phyloP scores from a whole-genome alignment of 1,140 invertebrate species.

The Vollenhovia emeryi region DNA sequence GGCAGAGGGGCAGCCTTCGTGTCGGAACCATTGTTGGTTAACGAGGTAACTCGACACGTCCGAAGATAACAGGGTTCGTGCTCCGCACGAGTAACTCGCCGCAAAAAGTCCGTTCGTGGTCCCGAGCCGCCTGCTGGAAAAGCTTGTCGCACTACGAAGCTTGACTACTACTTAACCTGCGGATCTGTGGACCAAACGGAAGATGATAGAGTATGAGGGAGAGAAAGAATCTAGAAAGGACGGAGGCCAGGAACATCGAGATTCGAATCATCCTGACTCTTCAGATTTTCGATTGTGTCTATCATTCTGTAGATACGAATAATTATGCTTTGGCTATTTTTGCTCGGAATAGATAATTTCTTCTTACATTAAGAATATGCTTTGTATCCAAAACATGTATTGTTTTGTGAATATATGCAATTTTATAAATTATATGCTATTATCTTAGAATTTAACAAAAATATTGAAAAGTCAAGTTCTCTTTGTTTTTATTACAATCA shows the following conservation, averaged over 20 bases:
- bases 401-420: not conserved
- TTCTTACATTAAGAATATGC: not conserved
- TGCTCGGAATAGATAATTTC: not conserved
- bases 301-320: not conserved
- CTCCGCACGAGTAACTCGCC: slow-evolving; percentile 71
- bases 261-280: slow-evolving; percentile 12
- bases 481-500: not conserved
- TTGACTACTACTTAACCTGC: slow-evolving; percentile 56
- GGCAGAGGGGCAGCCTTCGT: slow-evolving; percentile 44
- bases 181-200: not conserved
- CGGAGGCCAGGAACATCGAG: not conserved
- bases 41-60: slow-evolving; percentile 79
- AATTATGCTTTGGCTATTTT: not conserved
- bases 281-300: slow-evolving; percentile 2
- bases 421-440: not conserved
- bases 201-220: not conserved
- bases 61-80: slow-evolving; percentile 79
- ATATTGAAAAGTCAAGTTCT: not conserved
- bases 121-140: slow-evolving; percentile 44
- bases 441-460: not conserved
- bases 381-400: not conserved
- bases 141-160: slow-evolving; percentile 55
- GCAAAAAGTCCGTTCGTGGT: slow-evolving; percentile 69
- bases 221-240: not conserved
- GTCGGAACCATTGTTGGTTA: slow-evolving; percentile 74